A percentile compares a stretch with the other conserved stretches of the same genome.
phyloP scores from a whole-genome alignment of 2,797 vertebrate species.

The Podarcis siculus region DNA sequence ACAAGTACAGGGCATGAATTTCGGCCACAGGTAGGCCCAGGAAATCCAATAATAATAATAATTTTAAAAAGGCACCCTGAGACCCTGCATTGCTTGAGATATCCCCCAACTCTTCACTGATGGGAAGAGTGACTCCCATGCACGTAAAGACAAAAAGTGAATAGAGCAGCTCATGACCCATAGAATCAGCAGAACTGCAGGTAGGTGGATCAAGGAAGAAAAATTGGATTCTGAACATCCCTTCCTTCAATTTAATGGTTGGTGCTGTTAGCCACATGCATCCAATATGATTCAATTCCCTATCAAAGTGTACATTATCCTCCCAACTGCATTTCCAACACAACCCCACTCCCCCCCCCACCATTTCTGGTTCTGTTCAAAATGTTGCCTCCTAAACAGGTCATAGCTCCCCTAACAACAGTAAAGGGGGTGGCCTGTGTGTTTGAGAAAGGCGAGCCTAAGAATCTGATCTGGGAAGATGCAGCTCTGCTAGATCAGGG shows the following conservation, averaged over 20 bases:
- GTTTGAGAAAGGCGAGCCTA: constrained; percentile 3
- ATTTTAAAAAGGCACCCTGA: not conserved
- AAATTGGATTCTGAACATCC: not conserved
- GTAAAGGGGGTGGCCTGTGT: not conserved
- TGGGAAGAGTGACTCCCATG: no score
- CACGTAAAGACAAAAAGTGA: not conserved
- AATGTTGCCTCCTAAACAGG: not conserved
- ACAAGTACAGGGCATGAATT: no score
- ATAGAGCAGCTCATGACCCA: not conserved
- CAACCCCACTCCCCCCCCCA: no score
- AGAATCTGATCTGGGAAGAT: not conserved
- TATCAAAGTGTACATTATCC: not conserved
- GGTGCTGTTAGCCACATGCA: not conserved
- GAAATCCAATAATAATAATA: not conserved
- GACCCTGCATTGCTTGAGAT: not conserved
- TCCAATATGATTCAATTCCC: not conserved
- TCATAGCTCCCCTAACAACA: fast-evolving
- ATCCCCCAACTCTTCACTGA: not conserved
- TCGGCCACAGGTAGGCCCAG: not conserved
- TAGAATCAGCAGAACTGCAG: no score
- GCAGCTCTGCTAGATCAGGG: not conserved
- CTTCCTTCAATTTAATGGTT: not conserved
- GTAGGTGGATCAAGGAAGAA: not conserved
- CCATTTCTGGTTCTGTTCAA: not conserved
- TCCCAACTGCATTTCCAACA: not conserved